These are phyloP conservation scores for Phylloscopus whistleri DNA, from an alignment of 2,113 vertebrate species.

Conservation along the genomic window DNA sequence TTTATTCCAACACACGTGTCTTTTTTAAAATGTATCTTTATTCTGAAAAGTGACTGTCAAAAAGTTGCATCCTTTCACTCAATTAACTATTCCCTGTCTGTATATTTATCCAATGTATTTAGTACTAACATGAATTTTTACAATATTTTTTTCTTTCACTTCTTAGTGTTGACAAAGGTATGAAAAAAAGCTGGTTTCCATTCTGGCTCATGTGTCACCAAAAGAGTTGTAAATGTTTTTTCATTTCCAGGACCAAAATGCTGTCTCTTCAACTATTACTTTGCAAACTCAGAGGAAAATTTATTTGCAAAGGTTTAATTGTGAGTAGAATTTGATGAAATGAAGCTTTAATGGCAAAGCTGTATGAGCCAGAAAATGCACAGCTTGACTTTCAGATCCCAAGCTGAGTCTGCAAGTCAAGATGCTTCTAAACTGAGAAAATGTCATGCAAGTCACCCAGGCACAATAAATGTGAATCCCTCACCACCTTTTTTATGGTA, in stretches of 20 bases:
- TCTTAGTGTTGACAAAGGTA: background rate
- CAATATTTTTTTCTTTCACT: background rate
- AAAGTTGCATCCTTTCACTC: background rate
- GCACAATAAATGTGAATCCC: constrained; percentile 29
- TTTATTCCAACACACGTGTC: background rate
- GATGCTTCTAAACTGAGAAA: constrained; percentile 44
- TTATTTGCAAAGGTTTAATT: constrained; percentile 44
- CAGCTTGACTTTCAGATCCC: constrained; percentile 46
- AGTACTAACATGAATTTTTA: background rate
- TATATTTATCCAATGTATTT: background rate
- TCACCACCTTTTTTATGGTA: background rate
- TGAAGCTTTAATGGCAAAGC: constrained; percentile 46
- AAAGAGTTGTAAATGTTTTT: constrained; percentile 9
- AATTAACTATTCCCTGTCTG: background rate
- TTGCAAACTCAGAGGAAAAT: constrained; percentile 18
- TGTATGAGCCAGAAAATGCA: constrained; percentile 36
- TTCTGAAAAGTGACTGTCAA: background rate
- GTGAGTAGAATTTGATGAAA: constrained; percentile 32
- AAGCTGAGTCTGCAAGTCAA: constrained; percentile 45
- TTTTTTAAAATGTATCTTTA: constrained; percentile 30
- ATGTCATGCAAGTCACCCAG: constrained; percentile 37
- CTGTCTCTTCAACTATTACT: background rate
- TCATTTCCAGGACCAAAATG: background rate
- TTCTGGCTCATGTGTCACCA: background rate
- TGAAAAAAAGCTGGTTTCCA: background rate